A percentile compares a stretch with the other conserved stretches of the same genome.
phyloP scores from a whole-genome alignment of 2,113 vertebrate genomes.

The Pygoscelis adeliae region DNA sequence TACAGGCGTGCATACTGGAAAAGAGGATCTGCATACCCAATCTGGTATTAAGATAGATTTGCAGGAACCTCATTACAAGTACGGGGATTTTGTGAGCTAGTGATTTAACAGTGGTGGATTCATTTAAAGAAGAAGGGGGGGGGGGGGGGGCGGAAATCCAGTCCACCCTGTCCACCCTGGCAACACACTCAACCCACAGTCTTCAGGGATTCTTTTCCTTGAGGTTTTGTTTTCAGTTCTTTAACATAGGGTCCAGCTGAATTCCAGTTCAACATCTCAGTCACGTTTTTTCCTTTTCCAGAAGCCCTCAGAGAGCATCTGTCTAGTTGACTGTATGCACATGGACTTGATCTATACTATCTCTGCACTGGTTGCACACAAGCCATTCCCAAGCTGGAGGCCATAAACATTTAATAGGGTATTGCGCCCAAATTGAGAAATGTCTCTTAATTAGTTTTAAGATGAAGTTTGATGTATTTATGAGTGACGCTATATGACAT shows the following conservation, averaged over 20 bases:
- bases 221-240: background rate
- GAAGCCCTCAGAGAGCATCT: background rate
- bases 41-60: slow-evolving; percentile 41
- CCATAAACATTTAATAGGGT: background rate
- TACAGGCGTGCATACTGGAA: background rate
- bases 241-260: background rate
- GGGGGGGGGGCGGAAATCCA: too few species aligned
- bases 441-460: background rate
- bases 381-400: background rate
- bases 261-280: background rate
- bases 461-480: background rate
- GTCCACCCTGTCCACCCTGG: background rate
- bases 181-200: background rate
- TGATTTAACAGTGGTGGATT: background rate
- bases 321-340: background rate
- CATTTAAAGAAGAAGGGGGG: background rate
- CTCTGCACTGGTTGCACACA: background rate
- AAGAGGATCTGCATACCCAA: background rate
- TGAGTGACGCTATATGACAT: background rate
- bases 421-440: background rate
- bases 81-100: background rate
- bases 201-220: background rate
- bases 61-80: slow-evolving; percentile 11
- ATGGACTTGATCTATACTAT: background rate
- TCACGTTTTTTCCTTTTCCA: background rate